These are phyloP conservation scores for Fulica atra DNA, from an alignment of 2,113 vertebrate genomes.

Conservation along the genomic window DNA sequence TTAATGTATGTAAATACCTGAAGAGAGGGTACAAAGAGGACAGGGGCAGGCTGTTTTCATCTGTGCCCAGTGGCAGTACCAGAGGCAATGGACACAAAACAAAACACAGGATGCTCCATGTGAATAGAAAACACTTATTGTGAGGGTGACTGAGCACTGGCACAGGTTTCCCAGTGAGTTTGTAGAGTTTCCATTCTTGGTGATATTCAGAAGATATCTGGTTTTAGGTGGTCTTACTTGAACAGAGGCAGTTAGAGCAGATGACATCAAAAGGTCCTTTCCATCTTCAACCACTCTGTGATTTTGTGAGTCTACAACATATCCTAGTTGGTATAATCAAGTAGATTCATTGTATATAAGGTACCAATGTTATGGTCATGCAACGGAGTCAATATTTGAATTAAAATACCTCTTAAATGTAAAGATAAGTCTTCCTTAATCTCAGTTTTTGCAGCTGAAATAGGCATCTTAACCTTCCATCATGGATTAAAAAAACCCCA, in stretches of 20 bases:
- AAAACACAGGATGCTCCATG: not conserved
- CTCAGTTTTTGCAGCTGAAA: not conserved
- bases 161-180: accelerated
- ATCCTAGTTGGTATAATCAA: not conserved
- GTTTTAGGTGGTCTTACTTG: not conserved
- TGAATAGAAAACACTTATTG: not conserved
- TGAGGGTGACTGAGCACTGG: not conserved
- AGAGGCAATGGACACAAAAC: not conserved
- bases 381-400: not conserved
- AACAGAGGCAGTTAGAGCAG: not conserved
- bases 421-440: not conserved
- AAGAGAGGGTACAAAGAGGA: not conserved
- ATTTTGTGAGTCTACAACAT: not conserved
- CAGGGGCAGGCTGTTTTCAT: not conserved
- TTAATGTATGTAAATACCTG: not conserved
- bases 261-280: not conserved
- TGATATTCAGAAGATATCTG: not conserved
- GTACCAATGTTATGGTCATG: not conserved
- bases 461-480: accelerated
- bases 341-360: not conserved
- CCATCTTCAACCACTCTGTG: not conserved
- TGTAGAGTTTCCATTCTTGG: not conserved
- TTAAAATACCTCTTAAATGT: not conserved
- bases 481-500: not conserved
- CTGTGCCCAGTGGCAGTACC: not conserved